These are phyloP conservation scores for Machimus rusticus DNA, from an alignment of 2,888 invertebrate species.

Conservation along the genomic window DNA sequence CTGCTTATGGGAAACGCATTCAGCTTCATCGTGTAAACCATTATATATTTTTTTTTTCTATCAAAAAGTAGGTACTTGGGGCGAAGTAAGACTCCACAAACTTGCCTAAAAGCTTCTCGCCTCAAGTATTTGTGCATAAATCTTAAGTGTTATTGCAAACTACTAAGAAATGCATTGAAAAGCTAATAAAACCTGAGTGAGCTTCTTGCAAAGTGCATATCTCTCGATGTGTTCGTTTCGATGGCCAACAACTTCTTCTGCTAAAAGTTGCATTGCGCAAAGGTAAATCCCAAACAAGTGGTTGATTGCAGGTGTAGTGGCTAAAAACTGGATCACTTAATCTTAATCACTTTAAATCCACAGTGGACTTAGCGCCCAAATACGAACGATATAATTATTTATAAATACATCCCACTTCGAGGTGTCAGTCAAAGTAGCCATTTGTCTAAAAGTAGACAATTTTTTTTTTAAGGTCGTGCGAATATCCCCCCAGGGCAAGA, in stretches of 20 bases:
- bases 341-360: not conserved
- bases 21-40: not conserved
- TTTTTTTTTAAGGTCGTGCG: slow-evolving; percentile 12
- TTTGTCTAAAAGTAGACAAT: not conserved
- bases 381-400: not conserved
- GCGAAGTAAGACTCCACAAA: not conserved
- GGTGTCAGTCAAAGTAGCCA: not conserved
- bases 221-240: not conserved
- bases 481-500: not conserved
- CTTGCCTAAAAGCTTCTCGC: not conserved
- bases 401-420: not conserved
- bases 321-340: slow-evolving; percentile 18
- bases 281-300: not conserved
- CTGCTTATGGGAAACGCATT: not conserved
- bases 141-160: not conserved
- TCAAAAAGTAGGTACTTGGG: not conserved
- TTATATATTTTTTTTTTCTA: not conserved
- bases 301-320: not conserved
- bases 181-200: not conserved
- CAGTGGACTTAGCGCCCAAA: not conserved
- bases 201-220: not conserved
- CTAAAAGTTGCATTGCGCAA: not conserved
- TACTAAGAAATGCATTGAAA: slow-evolving; percentile 4
- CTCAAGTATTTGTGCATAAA: not conserved
- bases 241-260: slow-evolving; percentile 15